Evolutionary conservation across 1,140 invertebrate genomes (phyloP), one percentile per base, ranked within the genome.

Genomic region (Drosophila navojoa): DNA sequence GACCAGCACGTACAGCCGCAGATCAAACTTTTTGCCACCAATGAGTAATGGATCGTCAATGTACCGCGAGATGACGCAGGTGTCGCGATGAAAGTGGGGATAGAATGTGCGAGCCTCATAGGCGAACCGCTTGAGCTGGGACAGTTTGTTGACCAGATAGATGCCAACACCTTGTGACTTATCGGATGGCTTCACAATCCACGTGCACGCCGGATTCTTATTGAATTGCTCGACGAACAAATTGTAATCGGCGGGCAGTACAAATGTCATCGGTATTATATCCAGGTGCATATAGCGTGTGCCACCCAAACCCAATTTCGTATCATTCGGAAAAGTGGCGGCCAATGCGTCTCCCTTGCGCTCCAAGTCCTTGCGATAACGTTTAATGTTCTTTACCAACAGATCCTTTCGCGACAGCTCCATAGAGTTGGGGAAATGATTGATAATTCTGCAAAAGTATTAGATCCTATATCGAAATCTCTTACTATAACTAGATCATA

Each of bases 151-250:
- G 72, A 98, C 96, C 11, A 98, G 92, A 90, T 97, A 97, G 74
- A 98, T 98, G 13, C 97, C 97, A 6, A 96, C 94, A 0, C 96
- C 96, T 92, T 98, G 97, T 5, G 96, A 98, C 92, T 97, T 96
- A 29, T 97, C 97, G 92, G 97, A 98, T 0, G 98, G 98, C 93
- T 99, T 99, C 95, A 99, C 98, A 68, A 99, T 99, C 98, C 98
- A 99, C 0, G 97, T 98, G 66, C 96, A 97, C 78, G 97, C 95
- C 0, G 97, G 97, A 61, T 96, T 96, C 91, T 97, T 98, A 44
- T 96, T 92, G 90, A 98, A 99, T 89, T 98, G 97, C 90, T 98
- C 97, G 0, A 98, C 97, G 92, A 99, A 98, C 94, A 98, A 95
- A 91, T 98, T 98, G 86, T 98, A 98, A 92, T 99, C 96, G 93